Base-by-base conservation (phyloP, 2,797 vertebrate genomes). In the Zonotrichia albicollis region DNA sequence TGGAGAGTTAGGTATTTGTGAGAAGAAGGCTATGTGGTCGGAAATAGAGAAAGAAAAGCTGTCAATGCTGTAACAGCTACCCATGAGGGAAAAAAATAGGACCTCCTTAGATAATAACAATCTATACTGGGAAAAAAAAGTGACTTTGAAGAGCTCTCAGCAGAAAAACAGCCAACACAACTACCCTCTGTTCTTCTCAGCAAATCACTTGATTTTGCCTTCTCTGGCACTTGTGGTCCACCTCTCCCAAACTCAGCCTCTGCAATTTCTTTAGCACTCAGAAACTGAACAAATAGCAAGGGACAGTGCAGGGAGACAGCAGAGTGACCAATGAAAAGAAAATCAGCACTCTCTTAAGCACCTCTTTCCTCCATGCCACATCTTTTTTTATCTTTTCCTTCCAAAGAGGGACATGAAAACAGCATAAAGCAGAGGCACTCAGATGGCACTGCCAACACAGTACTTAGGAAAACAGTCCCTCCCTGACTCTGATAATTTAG, bases 401-500 rank as follows among this genome's bases (percentile, higher is more conserved):
- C 51, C 73, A 76, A 85, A 65, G 19, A 2, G 3, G 70, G 62
- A 78, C 16, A 60, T 38, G 34, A 84, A 85, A 92, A 57, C 43
- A 95, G 58, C 91, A 78, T 66, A 84, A 92, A 57, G 45, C 82
- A 95, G 76, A 79, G 62, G 76, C 48, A 76, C 30, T 90, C 64
- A 53, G 43, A 84, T 78, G 58, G 62, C 73, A 53, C 42, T 88
- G 92, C 91, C 91, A 96, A 81, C 62, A 81, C 19, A 75, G 70
- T 64, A 62, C 92, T 78, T 58, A 85, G 68, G 81, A 94, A 96
- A 95, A 93, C 60, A 72, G 78, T 89, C 76, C 60, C 75, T 91
- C 91, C 73, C 84, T 43, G 72, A 72, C 89, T 90, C 78, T 90
- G 82, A 92, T 93, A 88, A 91, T 95, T 96, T 73, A 94, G 92